phyloP scores from a whole-genome alignment of 53 echinoderm and acorn worm species.

The Hippasteria phrygiana region DNA sequence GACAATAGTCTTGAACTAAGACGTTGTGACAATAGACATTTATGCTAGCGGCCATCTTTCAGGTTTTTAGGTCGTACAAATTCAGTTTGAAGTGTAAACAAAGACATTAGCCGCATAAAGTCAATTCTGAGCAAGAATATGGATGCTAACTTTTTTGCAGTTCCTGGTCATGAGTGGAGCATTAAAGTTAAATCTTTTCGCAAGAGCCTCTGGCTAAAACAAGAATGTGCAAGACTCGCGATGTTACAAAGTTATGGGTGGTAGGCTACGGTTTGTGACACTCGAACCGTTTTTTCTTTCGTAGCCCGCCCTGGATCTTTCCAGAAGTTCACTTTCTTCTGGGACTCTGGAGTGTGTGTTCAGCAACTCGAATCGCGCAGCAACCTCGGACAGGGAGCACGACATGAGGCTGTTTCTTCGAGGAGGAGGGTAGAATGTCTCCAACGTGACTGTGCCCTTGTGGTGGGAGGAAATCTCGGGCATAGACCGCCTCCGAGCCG shows the following conservation, averaged over 20 bases:
- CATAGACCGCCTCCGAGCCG: conserved; percentile 46
- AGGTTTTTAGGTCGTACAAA: too few relatives aligned
- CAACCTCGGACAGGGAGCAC: conserved; percentile 57
- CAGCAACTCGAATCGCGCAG: conserved; percentile 57
- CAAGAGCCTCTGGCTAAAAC: background rate
- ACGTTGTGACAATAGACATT: too few relatives aligned
- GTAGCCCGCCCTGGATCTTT: conserved; percentile 32
- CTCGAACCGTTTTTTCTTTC: conserved; percentile 43
- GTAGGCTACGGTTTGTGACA: conserved; percentile 5
- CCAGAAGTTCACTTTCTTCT: conserved; percentile 37
- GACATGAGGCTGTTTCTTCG: conserved; percentile 61
- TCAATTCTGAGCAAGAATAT: background rate
- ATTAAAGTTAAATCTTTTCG: background rate
- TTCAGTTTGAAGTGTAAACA: too few relatives aligned
- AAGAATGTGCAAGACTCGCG: background rate
- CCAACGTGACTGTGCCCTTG: conserved; percentile 20
- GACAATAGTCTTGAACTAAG: too few relatives aligned
- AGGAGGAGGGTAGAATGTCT: conserved; percentile 57
- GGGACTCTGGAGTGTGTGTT: conserved; percentile 45
- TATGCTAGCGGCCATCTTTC: too few relatives aligned
- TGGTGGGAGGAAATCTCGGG: conserved; percentile 51
- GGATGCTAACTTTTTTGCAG: background rate
- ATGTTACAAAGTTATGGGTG: conserved; percentile 57
- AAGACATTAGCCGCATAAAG: too few relatives aligned
- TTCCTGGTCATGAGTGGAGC: background rate